phyloP scores from a whole-genome alignment of 2,797 vertebrate genomes.

The Oceanodroma leucorhoa region DNA sequence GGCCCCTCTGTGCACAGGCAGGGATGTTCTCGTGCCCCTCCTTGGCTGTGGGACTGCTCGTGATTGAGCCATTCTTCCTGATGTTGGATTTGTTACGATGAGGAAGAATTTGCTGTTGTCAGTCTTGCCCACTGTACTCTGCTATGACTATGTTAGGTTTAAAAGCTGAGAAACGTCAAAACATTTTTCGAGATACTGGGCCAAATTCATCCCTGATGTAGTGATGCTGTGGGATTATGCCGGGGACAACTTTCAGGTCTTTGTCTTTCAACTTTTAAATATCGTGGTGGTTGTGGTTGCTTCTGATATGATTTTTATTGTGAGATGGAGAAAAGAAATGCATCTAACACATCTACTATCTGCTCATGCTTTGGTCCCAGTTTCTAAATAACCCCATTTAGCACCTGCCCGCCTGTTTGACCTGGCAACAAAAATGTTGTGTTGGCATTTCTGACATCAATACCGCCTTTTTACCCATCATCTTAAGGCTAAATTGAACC shows the following conservation, averaged over 20 bases:
- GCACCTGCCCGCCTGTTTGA: neutral
- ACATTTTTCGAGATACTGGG: neutral
- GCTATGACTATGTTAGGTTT: neutral
- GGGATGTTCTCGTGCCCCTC: neutral
- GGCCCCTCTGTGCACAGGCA: neutral
- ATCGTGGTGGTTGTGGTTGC: neutral
- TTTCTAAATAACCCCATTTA: constrained; percentile 36
- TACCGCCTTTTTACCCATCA: neutral
- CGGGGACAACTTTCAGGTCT: neutral
- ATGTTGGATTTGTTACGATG: neutral
- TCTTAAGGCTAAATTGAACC: constrained; percentile 30
- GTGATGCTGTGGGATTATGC: neutral
- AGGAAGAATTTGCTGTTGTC: neutral
- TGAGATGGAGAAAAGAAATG: neutral
- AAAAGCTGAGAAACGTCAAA: neutral
- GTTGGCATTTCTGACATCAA: constrained; percentile 38
- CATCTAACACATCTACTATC: neutral
- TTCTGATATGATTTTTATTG: neutral
- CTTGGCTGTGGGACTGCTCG: neutral
- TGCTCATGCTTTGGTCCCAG: neutral
- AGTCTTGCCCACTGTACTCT: neutral
- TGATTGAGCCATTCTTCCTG: neutral
- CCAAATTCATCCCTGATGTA: neutral
- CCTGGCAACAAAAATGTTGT: neutral
- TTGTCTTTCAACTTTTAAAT: neutral